Evolutionary conservation across 92 coral and sea anemone species (phyloP), one percentile per base, ranked within the genome.

Genomic region (Heliopora coerulea): DNA sequence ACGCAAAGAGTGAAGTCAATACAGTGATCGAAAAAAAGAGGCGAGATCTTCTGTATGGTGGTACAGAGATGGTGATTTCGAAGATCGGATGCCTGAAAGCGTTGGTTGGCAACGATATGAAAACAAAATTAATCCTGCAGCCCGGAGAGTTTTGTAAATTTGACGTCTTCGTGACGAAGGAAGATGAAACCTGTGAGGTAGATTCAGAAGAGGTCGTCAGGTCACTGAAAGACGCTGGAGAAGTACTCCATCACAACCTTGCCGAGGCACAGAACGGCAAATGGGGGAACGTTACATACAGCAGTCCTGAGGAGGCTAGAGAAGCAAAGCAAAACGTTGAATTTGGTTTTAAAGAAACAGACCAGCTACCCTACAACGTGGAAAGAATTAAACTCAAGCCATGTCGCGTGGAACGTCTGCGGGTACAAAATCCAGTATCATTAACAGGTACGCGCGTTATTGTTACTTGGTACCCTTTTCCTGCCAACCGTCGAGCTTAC

Each of bases 91-190:
- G 41, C 4, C 75, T 68, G 15, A 68, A 68, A 28, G 54, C 44
- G 40, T 48, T 68, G 34, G 75, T 68, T 31, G 39, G 39, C 32
- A 68, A 68, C 60, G 61, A 68, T 23, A 42, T 68, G 60, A 26
- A 29, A 34, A 68, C 75, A 29, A 29, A 1, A n/a, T 26, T 29
- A n/a, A 31, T 68, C 44, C 60, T 68, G 27, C 75, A 68, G 30
- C 75, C 75, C 1, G 24, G 44, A 25, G 54, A 54, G 13, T 68
- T 56, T 18, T 68, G 75, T 56, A 68, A 68, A 30, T 34, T 68
- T 28, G 75, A 68, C 28, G 75, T 68, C 28, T 68, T 68, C 23
- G 75, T 68, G 23, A 41, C 46, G 28, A 68, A 31, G 34, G 9
- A 1, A 20, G 75, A 68, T 42, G 59, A 26, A 56, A 68, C 58